These are phyloP conservation scores for Rattus norvegicus DNA, from an alignment of 2,113 vertebrate genomes.

Conservation along the genomic window GRCr8 NC_086023.1:48363501-48364000, in stretches of 20 bases:
- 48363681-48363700: not conserved
- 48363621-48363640: not conserved
- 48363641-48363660: not conserved
- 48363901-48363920: not conserved
- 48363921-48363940: not conserved
- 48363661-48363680: not conserved
- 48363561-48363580: not conserved
- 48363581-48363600: not conserved
- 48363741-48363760: accelerated
- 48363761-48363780: not conserved
- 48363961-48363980: not conserved
- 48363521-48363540: not conserved
- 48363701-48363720: not conserved
- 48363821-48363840: not conserved
- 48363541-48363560: not conserved
- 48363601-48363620: not conserved
- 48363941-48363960: not conserved
- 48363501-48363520: not conserved
- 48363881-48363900: not conserved
- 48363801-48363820: not conserved
- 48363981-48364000: not conserved
- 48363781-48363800: not conserved
- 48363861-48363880: not conserved
- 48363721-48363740: not conserved
- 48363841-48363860: not conserved